Evolutionary conservation across 2,113 vertebrate species (phyloP).

Genomic region (Neolamprologus devosi): DNA sequence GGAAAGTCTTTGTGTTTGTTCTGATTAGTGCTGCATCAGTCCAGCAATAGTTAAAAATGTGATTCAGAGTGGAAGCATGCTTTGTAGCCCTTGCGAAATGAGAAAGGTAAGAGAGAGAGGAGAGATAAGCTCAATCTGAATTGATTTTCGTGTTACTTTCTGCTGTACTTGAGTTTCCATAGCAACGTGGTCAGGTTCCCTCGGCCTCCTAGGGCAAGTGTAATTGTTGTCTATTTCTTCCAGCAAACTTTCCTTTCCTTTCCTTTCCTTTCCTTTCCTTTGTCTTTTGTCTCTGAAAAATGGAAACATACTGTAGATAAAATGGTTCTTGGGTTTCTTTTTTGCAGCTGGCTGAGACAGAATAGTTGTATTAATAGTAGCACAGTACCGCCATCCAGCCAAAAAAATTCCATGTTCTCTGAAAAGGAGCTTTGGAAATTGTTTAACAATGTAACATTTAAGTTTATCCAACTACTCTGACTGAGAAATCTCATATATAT

Average conservation of each 20-base stretch:
- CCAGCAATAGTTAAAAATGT: conserved; percentile 32
- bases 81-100: conserved; percentile 58
- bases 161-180: conserved; percentile 77
- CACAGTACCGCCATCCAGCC: neutral
- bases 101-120: conserved; percentile 36
- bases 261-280: neutral
- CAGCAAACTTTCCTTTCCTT: conserved; percentile 47
- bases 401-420: neutral
- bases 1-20: conserved; percentile 1
- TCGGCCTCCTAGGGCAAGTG: conserved; percentile 75
- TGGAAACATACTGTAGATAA: neutral
- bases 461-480: neutral
- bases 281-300: neutral
- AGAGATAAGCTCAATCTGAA: conserved; percentile 69
- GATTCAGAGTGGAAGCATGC: conserved; percentile 39
- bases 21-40: conserved; percentile 32
- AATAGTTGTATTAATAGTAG: neutral
- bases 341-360: neutral
- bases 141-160: conserved; percentile 76
- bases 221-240: conserved; percentile 74
- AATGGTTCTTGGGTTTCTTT: neutral
- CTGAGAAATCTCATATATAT: neutral
- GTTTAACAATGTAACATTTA: neutral
- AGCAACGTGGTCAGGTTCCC: conserved; percentile 76
- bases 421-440: neutral